A percentile compares a stretch with the other conserved stretches of the same genome.
phyloP scores from a whole-genome alignment of 2,888 invertebrate species.

The Nephrotoma flavescens region DNA sequence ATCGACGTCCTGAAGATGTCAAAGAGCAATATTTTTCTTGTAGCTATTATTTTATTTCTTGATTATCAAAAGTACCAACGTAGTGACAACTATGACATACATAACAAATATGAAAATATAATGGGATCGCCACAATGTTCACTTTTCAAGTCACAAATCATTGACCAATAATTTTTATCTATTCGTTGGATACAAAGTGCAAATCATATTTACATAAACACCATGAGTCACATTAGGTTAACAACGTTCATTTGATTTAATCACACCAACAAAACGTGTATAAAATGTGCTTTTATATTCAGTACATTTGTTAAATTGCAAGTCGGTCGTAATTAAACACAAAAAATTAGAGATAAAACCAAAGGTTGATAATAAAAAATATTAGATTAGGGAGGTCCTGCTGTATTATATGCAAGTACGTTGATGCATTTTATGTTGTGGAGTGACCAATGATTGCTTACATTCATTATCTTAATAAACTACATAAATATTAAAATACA shows the following conservation, averaged over 20 bases:
- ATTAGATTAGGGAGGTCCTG: neutral
- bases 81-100: neutral
- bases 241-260: neutral
- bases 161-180: neutral
- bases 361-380: neutral
- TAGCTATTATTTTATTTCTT: too few species aligned
- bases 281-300: neutral
- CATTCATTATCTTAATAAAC: neutral
- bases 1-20: too few species aligned
- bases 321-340: neutral
- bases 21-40: too few species aligned
- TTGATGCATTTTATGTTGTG: neutral
- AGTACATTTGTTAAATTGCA: neutral
- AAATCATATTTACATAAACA: neutral
- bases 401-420: neutral
- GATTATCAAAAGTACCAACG: too few species aligned
- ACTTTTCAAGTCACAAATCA: neutral
- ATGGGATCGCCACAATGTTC: neutral
- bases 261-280: neutral
- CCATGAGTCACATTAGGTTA: neutral
- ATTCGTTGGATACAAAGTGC: neutral
- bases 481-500: neutral
- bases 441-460: neutral
- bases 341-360: neutral
- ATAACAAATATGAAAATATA: neutral